These are phyloP conservation scores for Byasa hedistus DNA, from an alignment of 2,888 invertebrate genomes.

Conservation along the genomic window DNA sequence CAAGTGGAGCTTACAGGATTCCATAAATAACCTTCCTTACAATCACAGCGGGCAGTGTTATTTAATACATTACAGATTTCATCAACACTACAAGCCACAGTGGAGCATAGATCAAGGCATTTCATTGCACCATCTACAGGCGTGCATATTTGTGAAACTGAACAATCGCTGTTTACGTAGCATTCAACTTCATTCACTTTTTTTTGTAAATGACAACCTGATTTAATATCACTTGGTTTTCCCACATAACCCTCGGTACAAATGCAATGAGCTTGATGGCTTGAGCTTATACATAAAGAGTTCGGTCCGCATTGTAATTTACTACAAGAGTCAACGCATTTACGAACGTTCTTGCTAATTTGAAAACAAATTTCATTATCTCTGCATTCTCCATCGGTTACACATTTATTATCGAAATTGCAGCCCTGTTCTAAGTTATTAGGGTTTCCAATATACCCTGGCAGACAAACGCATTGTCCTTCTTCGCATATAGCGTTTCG, in stretches of 20 bases:
- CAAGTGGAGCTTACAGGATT: constrained; percentile 90
- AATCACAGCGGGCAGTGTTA: constrained; percentile 88
- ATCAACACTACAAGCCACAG: constrained; percentile 89
- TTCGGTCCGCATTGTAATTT: constrained; percentile 95
- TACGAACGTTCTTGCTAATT: constrained; percentile 86
- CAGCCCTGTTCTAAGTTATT: constrained; percentile 86
- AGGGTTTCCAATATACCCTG: constrained; percentile 88
- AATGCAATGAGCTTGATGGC: constrained; percentile 91
- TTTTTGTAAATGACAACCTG: constrained; percentile 88
- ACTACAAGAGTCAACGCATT: constrained; percentile 92
- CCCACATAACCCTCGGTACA: constrained; percentile 91
- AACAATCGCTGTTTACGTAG: constrained; percentile 85
- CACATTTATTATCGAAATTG: constrained; percentile 86
- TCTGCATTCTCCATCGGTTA: constrained; percentile 89
- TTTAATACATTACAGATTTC: constrained; percentile 87
- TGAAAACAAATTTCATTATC: constrained; percentile 94
- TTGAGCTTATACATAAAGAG: constrained; percentile 90
- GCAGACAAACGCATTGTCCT: constrained; percentile 89
- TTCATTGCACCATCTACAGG: constrained; percentile 81
- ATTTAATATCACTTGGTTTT: constrained; percentile 88
- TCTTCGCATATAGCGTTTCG: constrained; percentile 89
- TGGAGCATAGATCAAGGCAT: constrained; percentile 89
- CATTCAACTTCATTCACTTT: constrained; percentile 82
- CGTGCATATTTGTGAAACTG: constrained; percentile 84
- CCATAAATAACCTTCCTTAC: constrained; percentile 88